phyloP scores from a whole-genome alignment of 2,113 vertebrate genomes.

The Empidonax traillii region DNA sequence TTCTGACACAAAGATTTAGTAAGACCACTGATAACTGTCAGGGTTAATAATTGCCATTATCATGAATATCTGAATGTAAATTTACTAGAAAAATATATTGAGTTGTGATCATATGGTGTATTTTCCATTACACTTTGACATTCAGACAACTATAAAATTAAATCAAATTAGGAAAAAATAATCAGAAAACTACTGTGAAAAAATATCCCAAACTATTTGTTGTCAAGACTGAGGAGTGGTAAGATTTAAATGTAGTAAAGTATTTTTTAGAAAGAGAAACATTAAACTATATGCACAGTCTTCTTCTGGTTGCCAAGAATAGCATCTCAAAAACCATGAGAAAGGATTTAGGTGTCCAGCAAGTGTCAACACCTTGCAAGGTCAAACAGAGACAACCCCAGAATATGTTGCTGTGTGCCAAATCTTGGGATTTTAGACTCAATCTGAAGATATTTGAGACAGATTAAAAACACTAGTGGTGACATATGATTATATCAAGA shows the following conservation, averaged over 20 bases:
- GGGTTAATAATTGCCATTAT: constrained; percentile 1
- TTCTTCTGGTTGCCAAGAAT: background rate
- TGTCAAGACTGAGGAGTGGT: background rate
- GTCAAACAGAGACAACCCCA: constrained; percentile 9
- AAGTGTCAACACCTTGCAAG: background rate
- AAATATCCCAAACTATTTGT: background rate
- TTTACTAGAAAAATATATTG: background rate
- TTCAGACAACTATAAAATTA: background rate
- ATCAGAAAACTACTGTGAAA: background rate
- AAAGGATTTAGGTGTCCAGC: background rate
- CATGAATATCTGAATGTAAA: background rate
- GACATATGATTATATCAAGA: background rate
- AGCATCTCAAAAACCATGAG: background rate
- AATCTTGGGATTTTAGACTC: background rate
- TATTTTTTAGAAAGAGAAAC: background rate
- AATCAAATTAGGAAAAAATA: background rate
- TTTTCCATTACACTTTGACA: background rate
- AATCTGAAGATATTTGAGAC: background rate
- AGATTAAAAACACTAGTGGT: background rate
- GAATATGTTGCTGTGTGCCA: background rate
- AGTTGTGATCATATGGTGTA: background rate
- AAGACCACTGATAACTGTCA: background rate
- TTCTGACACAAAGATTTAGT: constrained; percentile 12
- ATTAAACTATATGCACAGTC: background rate
- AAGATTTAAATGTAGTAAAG: background rate